Percentiles rank a stretch among this genome's conserved stretches.
These are phyloP conservation scores for Dolichallabes microphthalmus DNA, from an alignment of 2,113 vertebrate genomes.

Conservation along the genomic window DNA sequence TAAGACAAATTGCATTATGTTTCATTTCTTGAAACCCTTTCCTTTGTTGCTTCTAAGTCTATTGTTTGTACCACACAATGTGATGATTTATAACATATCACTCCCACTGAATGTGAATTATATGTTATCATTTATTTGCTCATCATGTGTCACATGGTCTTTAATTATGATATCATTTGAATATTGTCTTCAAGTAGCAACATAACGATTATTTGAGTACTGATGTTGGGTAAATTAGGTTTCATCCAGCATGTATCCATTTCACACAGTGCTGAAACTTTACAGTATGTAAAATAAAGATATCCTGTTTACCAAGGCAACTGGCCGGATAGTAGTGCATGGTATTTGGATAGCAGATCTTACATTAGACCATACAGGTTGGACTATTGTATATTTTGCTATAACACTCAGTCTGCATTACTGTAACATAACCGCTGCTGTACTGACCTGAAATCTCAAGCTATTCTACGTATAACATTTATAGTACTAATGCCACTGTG, in stretches of 20 bases:
- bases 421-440: not conserved
- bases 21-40: slow-evolving; percentile 41
- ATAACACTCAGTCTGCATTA: not conserved
- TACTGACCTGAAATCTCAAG: not conserved
- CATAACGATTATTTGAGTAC: slow-evolving; percentile 14
- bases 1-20: slow-evolving; percentile 58
- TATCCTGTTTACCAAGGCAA: not conserved
- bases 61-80: slow-evolving; percentile 29
- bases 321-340: slow-evolving; percentile 3
- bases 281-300: slow-evolving; percentile 8
- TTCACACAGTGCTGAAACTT: slow-evolving; percentile 15
- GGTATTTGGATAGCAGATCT: slow-evolving; percentile 14
- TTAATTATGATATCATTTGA: slow-evolving; percentile 52
- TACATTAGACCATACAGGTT: slow-evolving; percentile 1
- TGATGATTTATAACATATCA: slow-evolving; percentile 41
- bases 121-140: slow-evolving; percentile 54
- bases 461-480: not conserved
- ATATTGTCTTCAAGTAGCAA: slow-evolving; percentile 6
- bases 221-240: slow-evolving; percentile 13
- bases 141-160: slow-evolving; percentile 51
- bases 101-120: slow-evolving; percentile 64
- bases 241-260: slow-evolving; percentile 22
- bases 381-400: not conserved
- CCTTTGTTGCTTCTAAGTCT: slow-evolving; percentile 41
- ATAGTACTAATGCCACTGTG: slow-evolving; percentile 3